Percentiles rank a stretch among this genome's conserved stretches.
phyloP scores from a whole-genome alignment of 2,797 vertebrate species.

The Delichon dasypus region DNA sequence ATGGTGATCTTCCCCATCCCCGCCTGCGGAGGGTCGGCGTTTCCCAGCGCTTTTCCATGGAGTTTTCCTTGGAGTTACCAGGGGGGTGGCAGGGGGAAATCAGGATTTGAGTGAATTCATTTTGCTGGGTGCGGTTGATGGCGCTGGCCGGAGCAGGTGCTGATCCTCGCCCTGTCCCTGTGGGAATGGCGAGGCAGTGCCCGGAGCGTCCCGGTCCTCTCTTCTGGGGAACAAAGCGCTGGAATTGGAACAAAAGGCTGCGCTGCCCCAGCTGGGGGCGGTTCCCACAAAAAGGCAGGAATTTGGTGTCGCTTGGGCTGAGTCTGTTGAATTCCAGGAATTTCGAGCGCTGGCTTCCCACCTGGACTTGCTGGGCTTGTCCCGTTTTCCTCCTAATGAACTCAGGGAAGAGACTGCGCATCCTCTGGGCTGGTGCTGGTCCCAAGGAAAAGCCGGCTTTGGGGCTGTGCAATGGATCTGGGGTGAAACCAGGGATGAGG shows the following conservation, averaged over 20 bases:
- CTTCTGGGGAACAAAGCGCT: neutral
- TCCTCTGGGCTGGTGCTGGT: neutral
- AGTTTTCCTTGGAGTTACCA: neutral
- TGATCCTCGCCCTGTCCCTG: neutral
- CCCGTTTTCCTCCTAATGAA: neutral
- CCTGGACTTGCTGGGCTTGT: neutral
- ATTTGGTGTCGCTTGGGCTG: neutral
- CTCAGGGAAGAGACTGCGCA: neutral
- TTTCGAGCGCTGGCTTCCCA: fast-evolving
- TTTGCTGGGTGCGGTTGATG: neutral
- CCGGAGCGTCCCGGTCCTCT: neutral
- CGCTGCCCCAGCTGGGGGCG: neutral
- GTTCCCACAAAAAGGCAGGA: neutral
- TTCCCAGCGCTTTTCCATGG: neutral
- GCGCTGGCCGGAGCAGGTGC: neutral
- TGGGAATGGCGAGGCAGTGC: neutral
- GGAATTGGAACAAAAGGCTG: neutral
- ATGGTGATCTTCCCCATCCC: neutral
- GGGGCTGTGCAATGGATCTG: neutral
- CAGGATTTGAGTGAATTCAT: neutral
- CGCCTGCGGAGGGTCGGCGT: neutral
- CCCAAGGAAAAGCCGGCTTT: neutral
- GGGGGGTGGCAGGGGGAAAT: too few species aligned
- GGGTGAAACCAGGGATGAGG: neutral
- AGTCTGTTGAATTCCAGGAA: neutral